A percentile compares a stretch with the other conserved stretches of the same genome.
phyloP scores from a whole-genome alignment of 1,140 invertebrate species.

The Prorops nasuta region DNA sequence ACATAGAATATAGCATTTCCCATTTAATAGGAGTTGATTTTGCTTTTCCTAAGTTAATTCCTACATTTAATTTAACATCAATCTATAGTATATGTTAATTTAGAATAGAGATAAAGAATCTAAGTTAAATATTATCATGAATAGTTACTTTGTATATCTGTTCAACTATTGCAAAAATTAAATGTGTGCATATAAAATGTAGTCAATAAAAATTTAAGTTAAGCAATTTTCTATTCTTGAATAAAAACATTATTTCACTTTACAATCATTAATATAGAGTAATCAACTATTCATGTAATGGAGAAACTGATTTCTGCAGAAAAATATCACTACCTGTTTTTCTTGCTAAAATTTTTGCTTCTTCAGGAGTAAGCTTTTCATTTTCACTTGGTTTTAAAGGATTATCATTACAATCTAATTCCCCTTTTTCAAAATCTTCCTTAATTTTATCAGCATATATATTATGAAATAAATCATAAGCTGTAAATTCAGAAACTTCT shows the following conservation, averaged over 20 bases:
- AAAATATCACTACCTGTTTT: conserved; percentile 81
- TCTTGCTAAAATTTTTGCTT: conserved; percentile 67
- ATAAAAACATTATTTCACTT: conserved; percentile 5
- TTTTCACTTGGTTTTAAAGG: conserved; percentile 70
- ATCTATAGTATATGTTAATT: background rate
- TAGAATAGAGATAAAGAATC: background rate
- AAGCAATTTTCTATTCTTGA: background rate
- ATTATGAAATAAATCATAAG: conserved; percentile 80
- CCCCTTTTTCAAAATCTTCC: conserved; percentile 71
- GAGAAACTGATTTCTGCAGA: no score
- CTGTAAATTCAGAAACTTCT: conserved; percentile 75
- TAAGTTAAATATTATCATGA: conserved; percentile 25
- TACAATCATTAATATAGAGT: conserved; percentile 5
- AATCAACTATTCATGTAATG: no score
- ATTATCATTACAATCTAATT: conserved; percentile 68
- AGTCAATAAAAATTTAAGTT: conserved; percentile 35
- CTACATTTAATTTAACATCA: background rate
- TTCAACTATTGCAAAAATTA: conserved; percentile 26
- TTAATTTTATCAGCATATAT: conserved; percentile 80
- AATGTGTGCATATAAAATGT: conserved; percentile 29
- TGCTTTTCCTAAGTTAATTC: no score
- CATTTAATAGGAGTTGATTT: no score
- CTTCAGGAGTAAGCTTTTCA: conserved; percentile 69
- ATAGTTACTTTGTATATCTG: conserved; percentile 35
- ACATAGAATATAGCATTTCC: no score